Conservation (phyloP, 2,113 vertebrate species). For the Otocyon megalotis region DNA sequence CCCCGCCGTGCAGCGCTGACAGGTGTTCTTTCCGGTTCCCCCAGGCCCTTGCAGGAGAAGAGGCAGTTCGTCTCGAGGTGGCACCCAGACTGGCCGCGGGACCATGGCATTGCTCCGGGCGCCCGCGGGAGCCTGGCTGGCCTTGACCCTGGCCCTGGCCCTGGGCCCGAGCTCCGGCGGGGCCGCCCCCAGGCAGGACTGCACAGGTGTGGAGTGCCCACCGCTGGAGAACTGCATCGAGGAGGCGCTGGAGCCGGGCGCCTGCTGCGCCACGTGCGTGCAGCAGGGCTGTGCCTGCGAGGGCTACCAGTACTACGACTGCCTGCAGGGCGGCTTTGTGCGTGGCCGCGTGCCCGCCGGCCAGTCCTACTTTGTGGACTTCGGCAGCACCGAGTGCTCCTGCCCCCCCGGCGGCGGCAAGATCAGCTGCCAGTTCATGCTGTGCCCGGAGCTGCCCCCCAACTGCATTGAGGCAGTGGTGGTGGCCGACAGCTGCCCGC, state of each 20-base stretch:
- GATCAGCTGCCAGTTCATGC: constrained; percentile 97
- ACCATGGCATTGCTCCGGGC: constrained; percentile 82
- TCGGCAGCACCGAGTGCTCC: constrained; percentile 96
- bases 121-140: constrained; percentile 67
- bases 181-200: constrained; percentile 88
- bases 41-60: constrained; percentile 85
- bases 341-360: constrained; percentile 94
- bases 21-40: constrained; percentile 82
- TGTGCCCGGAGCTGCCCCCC: constrained; percentile 93
- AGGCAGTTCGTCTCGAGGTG: constrained; percentile 44
- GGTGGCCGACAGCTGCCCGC: constrained; percentile 91
- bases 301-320: constrained; percentile 98
- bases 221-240: constrained; percentile 92
- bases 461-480: constrained; percentile 94
- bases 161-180: constrained; percentile 8
- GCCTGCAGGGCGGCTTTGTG: constrained; percentile 93
- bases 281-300: constrained; percentile 94
- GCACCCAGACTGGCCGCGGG: neutral
- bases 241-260: constrained; percentile 89
- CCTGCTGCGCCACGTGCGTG: constrained; percentile 93
- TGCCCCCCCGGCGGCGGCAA: constrained; percentile 94
- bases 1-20: constrained; percentile 67
- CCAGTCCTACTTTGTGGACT: constrained; percentile 97
- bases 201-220: constrained; percentile 91
- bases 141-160: constrained; percentile 83